Evolutionary conservation across 2,113 vertebrate species (phyloP).

Genomic region (Copsychus sechellarum): DNA sequence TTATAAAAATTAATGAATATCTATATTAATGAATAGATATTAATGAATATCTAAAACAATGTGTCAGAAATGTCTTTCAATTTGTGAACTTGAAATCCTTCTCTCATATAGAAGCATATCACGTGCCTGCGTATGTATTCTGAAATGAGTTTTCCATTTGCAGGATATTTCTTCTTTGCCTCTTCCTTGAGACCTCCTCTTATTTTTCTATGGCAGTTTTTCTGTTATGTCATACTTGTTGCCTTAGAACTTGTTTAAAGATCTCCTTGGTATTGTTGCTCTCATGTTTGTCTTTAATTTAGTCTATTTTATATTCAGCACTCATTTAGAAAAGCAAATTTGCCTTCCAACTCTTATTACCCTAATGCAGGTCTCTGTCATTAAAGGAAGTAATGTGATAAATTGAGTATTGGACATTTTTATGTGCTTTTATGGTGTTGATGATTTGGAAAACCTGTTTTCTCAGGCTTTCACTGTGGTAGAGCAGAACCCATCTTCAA

Average conservation of each 20-base stretch:
- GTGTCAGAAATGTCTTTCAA: not conserved
- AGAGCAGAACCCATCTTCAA: not conserved
- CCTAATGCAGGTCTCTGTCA: not conserved
- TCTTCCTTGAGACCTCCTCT: not conserved
- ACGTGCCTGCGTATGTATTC: not conserved
- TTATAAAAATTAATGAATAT: not conserved
- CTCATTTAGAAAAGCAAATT: not conserved
- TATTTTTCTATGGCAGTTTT: not conserved
- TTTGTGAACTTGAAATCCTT: not conserved
- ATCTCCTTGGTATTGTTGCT: not conserved
- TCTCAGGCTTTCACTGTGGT: not conserved
- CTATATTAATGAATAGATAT: too few relatives aligned
- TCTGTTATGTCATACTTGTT: not conserved
- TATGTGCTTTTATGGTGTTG: not conserved
- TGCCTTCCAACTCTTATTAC: not conserved
- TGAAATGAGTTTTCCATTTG: not conserved
- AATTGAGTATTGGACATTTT: not conserved
- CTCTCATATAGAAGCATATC: not conserved
- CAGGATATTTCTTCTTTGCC: not conserved
- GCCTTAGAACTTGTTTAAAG: not conserved
- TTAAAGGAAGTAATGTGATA: not conserved
- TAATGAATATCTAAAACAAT: not conserved
- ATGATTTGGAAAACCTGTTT: not conserved
- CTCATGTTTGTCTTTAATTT: not conserved
- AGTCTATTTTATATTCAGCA: not conserved